Evolutionary conservation across 2,113 vertebrate species (phyloP).

Genomic region (Cavia aperea): DNA sequence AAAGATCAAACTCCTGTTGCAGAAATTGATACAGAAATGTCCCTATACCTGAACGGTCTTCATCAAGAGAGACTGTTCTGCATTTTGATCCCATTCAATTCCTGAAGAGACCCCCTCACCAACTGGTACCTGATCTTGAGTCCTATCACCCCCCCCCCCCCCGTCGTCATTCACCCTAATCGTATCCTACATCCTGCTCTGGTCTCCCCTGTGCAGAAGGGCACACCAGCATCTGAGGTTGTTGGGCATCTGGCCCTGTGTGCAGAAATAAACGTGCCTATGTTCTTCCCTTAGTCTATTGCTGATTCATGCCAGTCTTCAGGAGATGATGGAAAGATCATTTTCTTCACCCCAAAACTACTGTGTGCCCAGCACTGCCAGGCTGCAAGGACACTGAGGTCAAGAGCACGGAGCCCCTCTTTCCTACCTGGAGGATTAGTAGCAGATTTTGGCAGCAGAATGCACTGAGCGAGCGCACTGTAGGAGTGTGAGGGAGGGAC

Average conservation of each 20-base stretch:
- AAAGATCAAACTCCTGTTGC: background rate
- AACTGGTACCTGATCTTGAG: background rate
- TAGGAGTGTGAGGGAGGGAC: background rate
- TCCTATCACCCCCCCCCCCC: background rate
- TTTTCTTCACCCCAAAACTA: background rate
- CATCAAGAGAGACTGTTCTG: background rate
- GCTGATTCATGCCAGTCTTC: background rate
- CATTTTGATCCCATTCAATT: background rate
- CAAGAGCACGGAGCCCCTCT: background rate
- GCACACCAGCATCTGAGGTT: background rate
- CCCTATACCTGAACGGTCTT: background rate
- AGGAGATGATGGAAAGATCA: no score
- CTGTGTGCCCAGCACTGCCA: no score
- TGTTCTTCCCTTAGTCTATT: background rate
- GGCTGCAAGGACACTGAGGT: background rate
- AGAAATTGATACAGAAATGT: background rate
- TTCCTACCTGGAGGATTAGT: background rate
- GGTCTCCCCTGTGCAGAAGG: background rate
- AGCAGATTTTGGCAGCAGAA: background rate
- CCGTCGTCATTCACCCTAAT: background rate
- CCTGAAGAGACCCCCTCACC: background rate
- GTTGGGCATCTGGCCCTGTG: no score
- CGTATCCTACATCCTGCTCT: background rate
- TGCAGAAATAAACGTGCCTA: background rate
- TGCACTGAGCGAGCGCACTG: fast-evolving